A percentile compares a stretch with the other conserved stretches of the same genome.
phyloP scores from a whole-genome alignment of 2,113 vertebrate genomes.

The Fregata magnificens region DNA sequence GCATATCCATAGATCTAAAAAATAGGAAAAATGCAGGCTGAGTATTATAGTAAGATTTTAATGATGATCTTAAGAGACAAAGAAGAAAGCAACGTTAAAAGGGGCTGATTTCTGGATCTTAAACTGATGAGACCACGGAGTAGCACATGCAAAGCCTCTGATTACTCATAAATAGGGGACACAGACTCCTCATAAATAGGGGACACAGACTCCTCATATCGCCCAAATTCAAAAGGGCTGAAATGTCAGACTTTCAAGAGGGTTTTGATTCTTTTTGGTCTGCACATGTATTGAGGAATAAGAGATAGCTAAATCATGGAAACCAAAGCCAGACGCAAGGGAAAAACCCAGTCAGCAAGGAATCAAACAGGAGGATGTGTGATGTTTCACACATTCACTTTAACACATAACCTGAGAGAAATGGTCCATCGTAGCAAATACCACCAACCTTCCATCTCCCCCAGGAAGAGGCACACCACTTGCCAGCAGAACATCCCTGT shows the following conservation, averaged over 20 bases:
- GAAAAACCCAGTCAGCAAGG: background rate
- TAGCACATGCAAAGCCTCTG: background rate
- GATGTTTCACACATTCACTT: background rate
- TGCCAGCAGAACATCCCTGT: background rate
- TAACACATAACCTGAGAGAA: background rate
- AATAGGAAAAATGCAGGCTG: background rate
- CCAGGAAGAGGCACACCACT: background rate
- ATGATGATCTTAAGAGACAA: background rate
- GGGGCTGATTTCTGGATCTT: background rate
- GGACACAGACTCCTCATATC: background rate
- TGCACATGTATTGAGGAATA: background rate
- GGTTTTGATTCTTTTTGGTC: background rate
- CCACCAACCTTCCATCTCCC: background rate
- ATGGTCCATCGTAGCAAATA: fast-evolving
- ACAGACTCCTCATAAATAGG: background rate
- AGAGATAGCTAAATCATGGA: background rate
- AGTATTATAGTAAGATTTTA: background rate
- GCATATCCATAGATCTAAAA: background rate
- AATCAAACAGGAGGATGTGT: background rate
- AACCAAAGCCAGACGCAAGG: background rate
- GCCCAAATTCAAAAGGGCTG: background rate
- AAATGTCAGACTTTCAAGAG: background rate
- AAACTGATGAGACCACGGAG: background rate
- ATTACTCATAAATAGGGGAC: background rate
- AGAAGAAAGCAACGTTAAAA: background rate